phyloP scores from a whole-genome alignment of 2,797 vertebrate genomes.

The Peromyscus attwateri region DNA sequence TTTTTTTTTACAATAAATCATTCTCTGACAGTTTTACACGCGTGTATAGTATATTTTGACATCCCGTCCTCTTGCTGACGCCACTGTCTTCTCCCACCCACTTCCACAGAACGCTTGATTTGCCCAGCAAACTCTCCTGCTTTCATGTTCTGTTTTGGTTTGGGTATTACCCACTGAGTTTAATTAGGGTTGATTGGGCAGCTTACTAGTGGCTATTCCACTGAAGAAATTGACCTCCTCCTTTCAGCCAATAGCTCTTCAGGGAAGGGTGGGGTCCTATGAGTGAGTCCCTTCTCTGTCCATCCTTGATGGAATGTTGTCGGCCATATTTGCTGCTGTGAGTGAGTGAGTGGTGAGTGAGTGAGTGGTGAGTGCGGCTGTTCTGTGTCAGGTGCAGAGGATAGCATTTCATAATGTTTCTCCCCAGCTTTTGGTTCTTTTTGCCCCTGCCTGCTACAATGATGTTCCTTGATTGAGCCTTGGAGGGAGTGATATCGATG shows the following conservation, averaged over 20 bases:
- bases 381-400: no score
- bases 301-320: neutral
- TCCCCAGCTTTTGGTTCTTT: neutral
- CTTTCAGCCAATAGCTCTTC: neutral
- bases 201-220: neutral
- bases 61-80: neutral
- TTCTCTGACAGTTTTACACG: neutral
- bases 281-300: neutral
- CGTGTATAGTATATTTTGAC: neutral
- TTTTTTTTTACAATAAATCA: neutral
- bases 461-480: neutral
- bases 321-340: neutral
- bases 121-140: neutral
- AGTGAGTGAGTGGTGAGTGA: neutral
- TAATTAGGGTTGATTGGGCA: neutral
- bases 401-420: neutral
- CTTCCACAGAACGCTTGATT: neutral
- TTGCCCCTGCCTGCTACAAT: neutral
- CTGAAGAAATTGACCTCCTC: neutral
- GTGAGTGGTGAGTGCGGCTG: neutral
- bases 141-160: neutral
- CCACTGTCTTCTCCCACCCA: neutral
- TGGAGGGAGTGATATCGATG: neutral
- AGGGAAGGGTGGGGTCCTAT: neutral
- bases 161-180: neutral